Evolutionary conservation across 2,888 invertebrate species (phyloP), one percentile per base, ranked within the genome.

Genomic region (Agonum fuliginosum): DNA sequence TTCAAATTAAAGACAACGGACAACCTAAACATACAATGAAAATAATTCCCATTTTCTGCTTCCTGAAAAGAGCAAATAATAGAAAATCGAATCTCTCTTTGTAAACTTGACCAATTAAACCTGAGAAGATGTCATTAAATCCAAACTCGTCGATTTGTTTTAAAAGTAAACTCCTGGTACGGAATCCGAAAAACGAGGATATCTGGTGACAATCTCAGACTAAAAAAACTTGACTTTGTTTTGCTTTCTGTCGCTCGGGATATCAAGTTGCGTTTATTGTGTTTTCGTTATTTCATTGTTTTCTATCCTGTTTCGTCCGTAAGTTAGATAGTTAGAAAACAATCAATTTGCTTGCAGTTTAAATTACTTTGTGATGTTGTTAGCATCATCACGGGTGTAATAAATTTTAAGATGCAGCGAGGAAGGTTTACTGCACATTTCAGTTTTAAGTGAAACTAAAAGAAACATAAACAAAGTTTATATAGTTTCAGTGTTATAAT

Each of bases 251-350:
- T n/a, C n/a, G n/a, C n/a, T n/a, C 8, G 20, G 0, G 20, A 10
- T 48, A 48, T 48, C 48, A 48, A n/a, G 20, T 48, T 48, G 8
- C 48, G 20, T 48, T 48, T 48, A 48, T 48, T 48, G 48, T 48
- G 48, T 20, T 48, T 19, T 20, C 48, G 48, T 1, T 48, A 19
- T 48, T 0, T 48, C 20, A 1, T 20, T 48, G n/a, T 8, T 20
- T 46, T 48, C 20, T 17, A 20, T 48, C n/a, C 8, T 6, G 48
- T 48, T 48, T 12, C 8, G 12, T n/a, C n/a, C 12, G 0, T 10
- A 37, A 37, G 37, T 37, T 37, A 19, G 5, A 3, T n/a, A 37
- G 37, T 37, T 37, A 19, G 5, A 3, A 48, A 48, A 48, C 17
- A 19, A 48, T 19, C 48, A 48, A 19, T 19, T 48, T 14, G 48